Percentiles rank a stretch among this genome's conserved stretches.
These are phyloP conservation scores for Dryocosmus kuriphilus DNA, from an alignment of 2,888 invertebrate species.

Conservation along the genomic window DNA sequence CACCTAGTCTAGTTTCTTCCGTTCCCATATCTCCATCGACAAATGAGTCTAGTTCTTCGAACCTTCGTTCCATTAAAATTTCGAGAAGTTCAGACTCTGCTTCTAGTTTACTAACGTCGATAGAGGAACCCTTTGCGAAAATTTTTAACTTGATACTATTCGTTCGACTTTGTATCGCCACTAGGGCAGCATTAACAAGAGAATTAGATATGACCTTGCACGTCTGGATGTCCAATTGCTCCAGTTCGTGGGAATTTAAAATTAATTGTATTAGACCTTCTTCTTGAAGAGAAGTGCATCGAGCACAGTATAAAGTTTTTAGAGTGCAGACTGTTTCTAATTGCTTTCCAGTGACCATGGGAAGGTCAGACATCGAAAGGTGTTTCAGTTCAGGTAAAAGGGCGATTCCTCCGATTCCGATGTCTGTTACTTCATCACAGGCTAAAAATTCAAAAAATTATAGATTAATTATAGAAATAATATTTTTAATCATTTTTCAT, in stretches of 20 bases:
- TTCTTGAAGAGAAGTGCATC: background rate
- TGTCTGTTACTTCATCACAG: background rate
- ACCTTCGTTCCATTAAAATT: background rate
- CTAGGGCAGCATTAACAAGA: background rate
- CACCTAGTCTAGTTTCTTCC: background rate
- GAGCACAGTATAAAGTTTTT: background rate
- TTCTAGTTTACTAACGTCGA: background rate
- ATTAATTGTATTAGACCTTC: constrained; percentile 2
- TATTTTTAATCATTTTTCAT: no score
- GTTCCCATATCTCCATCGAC: constrained; percentile 1
- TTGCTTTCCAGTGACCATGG: background rate
- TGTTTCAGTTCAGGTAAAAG: constrained; percentile 17
- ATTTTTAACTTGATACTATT: constrained; percentile 7
- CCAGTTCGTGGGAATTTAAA: constrained; percentile 1
- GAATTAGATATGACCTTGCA: constrained; percentile 9
- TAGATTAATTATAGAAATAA: no score
- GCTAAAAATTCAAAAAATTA: background rate
- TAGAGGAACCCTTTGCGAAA: background rate
- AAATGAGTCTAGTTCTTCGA: constrained; percentile 8
- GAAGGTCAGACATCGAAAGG: constrained; percentile 1
- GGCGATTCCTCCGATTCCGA: constrained; percentile 19
- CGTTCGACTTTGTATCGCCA: background rate
- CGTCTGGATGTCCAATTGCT: constrained; percentile 20
- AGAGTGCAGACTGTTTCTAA: background rate
- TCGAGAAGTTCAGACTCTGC: background rate